phyloP scores from a whole-genome alignment of 2,797 vertebrate genomes.

The Phylloscopus collybita region DNA sequence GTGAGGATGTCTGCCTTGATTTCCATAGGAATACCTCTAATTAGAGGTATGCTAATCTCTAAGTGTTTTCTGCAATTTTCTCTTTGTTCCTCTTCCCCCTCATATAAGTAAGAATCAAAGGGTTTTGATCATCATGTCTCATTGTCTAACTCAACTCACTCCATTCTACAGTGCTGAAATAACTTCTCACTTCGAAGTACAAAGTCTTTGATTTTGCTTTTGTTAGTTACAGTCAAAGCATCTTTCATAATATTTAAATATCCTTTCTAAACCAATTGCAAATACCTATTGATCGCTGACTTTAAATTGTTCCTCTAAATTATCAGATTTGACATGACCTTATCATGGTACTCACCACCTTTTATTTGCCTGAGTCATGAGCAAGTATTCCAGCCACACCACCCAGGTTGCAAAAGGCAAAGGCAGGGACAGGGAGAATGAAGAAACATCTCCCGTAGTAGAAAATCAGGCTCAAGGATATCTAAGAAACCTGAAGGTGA shows the following conservation, averaged over 20 bases:
- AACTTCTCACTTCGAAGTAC: background rate
- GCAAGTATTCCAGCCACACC: background rate
- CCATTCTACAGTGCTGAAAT: background rate
- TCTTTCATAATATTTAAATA: background rate
- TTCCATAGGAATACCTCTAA: background rate
- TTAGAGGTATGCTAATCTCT: background rate
- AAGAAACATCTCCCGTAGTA: background rate
- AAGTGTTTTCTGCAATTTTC: background rate
- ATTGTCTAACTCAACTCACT: background rate
- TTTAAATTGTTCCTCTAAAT: background rate
- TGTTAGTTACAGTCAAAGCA: background rate
- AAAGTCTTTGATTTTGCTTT: background rate
- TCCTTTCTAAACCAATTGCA: background rate
- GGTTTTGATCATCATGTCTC: background rate
- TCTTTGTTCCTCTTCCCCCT: background rate
- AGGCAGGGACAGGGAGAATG: background rate
- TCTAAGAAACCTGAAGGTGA: background rate
- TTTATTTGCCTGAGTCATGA: background rate
- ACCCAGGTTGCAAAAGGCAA: background rate
- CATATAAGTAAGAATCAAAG: background rate
- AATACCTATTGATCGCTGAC: background rate
- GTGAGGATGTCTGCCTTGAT: background rate
- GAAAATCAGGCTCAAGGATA: background rate
- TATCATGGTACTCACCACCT: background rate
- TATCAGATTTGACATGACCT: background rate